phyloP scores from a whole-genome alignment of 2,113 vertebrate species.

The Solea senegalensis region DNA sequence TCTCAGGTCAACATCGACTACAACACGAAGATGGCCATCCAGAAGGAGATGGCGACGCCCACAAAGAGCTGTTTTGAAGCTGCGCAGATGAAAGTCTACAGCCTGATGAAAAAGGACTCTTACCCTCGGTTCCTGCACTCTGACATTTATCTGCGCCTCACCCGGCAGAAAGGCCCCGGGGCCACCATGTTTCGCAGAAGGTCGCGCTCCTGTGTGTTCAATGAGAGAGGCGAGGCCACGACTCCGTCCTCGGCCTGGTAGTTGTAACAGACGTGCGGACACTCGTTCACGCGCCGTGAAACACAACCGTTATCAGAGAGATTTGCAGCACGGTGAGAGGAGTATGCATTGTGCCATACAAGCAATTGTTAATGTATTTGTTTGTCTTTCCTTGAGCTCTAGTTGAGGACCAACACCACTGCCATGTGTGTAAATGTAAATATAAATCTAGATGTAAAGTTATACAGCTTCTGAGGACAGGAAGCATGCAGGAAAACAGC shows the following conservation, averaged over 20 bases:
- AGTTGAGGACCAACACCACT: background rate
- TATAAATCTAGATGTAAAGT: background rate
- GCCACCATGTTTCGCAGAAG: conserved; percentile 83
- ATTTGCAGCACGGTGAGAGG: conserved; percentile 26
- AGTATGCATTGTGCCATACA: background rate
- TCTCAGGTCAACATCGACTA: conserved; percentile 93
- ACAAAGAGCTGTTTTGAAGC: conserved; percentile 85
- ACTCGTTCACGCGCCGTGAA: conserved; percentile 4
- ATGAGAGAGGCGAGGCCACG: conserved; percentile 82
- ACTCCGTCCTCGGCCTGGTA: conserved; percentile 79
- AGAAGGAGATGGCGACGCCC: conserved; percentile 83
- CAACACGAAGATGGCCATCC: conserved; percentile 85
- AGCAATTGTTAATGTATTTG: background rate
- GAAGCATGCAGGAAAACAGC: background rate
- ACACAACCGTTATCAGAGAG: conserved; percentile 1
- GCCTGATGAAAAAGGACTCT: conserved; percentile 96
- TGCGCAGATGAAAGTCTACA: conserved; percentile 88
- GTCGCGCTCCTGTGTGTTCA: conserved; percentile 91
- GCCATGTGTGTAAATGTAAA: background rate
- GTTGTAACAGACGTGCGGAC: conserved; percentile 2
- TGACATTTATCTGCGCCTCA: conserved; percentile 84
- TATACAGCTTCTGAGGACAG: background rate
- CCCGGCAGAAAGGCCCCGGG: conserved; percentile 75
- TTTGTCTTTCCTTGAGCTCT: background rate
- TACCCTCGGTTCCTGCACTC: conserved; percentile 91